Base-by-base conservation (phyloP, 2,797 vertebrate species). In the Paedocypris micromegethes region DNA sequence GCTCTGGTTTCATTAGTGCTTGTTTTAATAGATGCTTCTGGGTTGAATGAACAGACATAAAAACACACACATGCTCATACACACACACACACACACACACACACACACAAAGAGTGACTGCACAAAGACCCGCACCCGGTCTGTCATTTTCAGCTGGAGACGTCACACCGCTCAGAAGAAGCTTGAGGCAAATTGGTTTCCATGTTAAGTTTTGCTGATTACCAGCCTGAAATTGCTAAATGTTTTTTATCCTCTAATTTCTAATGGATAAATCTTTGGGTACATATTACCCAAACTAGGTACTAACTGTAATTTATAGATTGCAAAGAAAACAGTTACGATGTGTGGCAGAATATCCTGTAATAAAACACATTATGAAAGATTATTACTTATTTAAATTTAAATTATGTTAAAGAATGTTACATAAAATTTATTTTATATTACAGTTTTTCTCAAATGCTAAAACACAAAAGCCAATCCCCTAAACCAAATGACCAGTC, bases 1-100 rank as follows among this genome's bases (percentile, higher is more conserved):
- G 65, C 39, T 74, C 72, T 74, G 56, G 66, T 66, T 70, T 74
- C 72, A 74, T 70, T 70, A 70, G 56, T 43, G 41, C 38, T 40
- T n/a, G 44, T 23, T 58, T 55, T 61, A 68, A 73, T 47, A 9
- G 47, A 57, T 62, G 50, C 9, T 41, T 47, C 60, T 37, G 9
- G 9, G n/a, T 70, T 68, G 59, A 74, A 43, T n/a, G 53, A 47
- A 52, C 40, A 57, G 37, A 49, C 4, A 8, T 61, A 49, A 37
- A 40, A 5, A 53, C 0, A 52, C 3, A 54, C 4, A 8, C 50
- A 53, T 50, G 44, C 9, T 4, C n/a, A 53, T 6, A 53, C 62
- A 48, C 2, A 53, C 9, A 53, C 49, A 54, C 62, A 6, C 44
- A 46, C 23, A 8, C 44, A 48, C 5, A 51, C 53, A 47, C 7